phyloP scores from a whole-genome alignment of 2,797 vertebrate genomes.

The Moxostoma hubbsi region DNA sequence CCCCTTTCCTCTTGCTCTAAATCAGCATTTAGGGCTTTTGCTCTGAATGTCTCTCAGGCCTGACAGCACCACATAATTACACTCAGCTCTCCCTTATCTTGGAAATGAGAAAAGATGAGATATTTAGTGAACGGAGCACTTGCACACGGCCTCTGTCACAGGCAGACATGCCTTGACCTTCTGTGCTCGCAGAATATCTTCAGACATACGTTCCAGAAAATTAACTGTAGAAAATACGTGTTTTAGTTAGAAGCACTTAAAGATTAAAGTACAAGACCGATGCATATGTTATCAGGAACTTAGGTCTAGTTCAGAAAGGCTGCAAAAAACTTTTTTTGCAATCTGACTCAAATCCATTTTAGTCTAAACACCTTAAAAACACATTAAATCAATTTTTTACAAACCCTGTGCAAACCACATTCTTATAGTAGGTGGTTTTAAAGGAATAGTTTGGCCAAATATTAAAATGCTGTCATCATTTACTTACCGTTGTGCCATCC shows the following conservation, averaged over 20 bases:
- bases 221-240: background rate
- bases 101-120: conserved; percentile 89
- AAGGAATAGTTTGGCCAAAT: conserved; percentile 24
- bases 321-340: too few species aligned
- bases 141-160: conserved; percentile 70
- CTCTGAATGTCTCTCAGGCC: conserved; percentile 84
- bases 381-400: background rate
- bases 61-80: conserved; percentile 88
- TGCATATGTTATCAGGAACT: too few species aligned
- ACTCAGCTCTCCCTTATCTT: conserved; percentile 86
- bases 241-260: background rate
- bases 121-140: conserved; percentile 78
- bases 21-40: conserved; percentile 84
- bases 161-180: conserved; percentile 63
- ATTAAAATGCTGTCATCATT: too few species aligned
- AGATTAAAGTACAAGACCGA: too few species aligned
- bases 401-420: too few species aligned
- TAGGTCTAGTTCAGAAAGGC: too few species aligned
- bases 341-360: too few species aligned
- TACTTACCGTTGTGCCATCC: too few species aligned
- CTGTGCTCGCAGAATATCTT: conserved; percentile 19
- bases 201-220: conserved; percentile 12
- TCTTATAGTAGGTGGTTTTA: conserved; percentile 12
- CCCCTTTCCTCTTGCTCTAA: conserved; percentile 80
- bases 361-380: background rate